These are phyloP conservation scores for Aphrocallistes beatrix DNA, from an alignment of 37 sponge, comb jelly and placozoan genomes.

Conservation along the genomic window DNA sequence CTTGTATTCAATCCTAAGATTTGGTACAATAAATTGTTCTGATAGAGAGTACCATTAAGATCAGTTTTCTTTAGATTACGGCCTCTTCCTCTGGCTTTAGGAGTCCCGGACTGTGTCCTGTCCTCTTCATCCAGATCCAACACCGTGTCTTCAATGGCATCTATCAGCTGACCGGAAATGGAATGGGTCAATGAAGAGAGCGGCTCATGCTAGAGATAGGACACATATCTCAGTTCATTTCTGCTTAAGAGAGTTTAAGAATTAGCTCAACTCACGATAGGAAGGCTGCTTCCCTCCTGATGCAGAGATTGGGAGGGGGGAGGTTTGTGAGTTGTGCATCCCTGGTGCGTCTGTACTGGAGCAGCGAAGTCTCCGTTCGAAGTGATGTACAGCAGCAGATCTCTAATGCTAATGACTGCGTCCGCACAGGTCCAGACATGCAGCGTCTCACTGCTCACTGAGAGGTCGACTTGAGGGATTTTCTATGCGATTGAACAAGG, in stretches of 20 bases:
- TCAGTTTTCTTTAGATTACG: too few relatives aligned
- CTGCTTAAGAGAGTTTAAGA: not conserved
- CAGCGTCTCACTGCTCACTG: slow-evolving; percentile 50
- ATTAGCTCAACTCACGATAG: slow-evolving; percentile 5
- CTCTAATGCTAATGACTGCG: slow-evolving; percentile 63
- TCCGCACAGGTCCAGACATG: slow-evolving; percentile 81
- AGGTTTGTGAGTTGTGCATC: too few relatives aligned
- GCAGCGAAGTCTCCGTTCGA: slow-evolving; percentile 41
- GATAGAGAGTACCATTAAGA: too few relatives aligned
- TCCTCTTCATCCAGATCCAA: not conserved
- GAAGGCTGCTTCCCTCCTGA: not conserved
- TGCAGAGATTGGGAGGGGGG: too few relatives aligned
- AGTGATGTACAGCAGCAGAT: slow-evolving; percentile 63
- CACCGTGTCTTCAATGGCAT: not conserved
- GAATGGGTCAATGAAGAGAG: not conserved
- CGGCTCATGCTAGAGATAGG: not conserved
- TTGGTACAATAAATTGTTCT: too few relatives aligned
- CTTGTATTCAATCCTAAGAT: too few relatives aligned
- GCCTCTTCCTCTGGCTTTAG: too few relatives aligned
- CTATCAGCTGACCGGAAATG: slow-evolving; percentile 9
- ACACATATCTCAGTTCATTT: too few relatives aligned
- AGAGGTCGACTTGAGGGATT: slow-evolving; percentile 41
- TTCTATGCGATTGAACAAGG: slow-evolving; percentile 2
- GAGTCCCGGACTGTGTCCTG: too few relatives aligned
- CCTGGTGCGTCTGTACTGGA: not conserved